Base-by-base conservation (phyloP, 2,888 invertebrate species). In the Ptilodon capucinus region DNA sequence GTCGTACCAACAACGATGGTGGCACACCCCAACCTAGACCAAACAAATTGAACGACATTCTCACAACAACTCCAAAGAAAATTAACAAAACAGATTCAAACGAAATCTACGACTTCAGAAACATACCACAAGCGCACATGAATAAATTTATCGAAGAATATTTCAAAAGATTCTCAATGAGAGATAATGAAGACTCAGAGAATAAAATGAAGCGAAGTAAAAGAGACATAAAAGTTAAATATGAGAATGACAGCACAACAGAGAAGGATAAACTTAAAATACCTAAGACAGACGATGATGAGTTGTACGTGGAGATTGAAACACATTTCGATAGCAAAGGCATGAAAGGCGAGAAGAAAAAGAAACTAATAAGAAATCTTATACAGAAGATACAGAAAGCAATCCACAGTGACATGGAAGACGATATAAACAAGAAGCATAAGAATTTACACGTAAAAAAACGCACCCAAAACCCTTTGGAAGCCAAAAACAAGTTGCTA, bases 251-350 rank as follows among this genome's bases (percentile, higher is more conserved):
- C 0, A 36, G 63, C 17, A 51, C 70, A n/a, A 45, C 59, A 21
- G 43, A 47, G 34, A 60, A 52, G 23, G 59, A 54, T 9, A 67
- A 49, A 50, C 40, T 44, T 44, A 74, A 72, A 62, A 42, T 9
- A 68, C 72, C 32, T 35, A 72, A 68, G 13, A 3, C 49, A 6
- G 72, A 77, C 11, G 84, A 86, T 0, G 87, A 89, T 43, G 86
- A 90, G 50, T 49, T 90, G 1, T 87, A 74, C 30, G 82, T 91
- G 1, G 89, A 90, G 79, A 90, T 91, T 2, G 87, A 91, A 79
- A 88, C 90, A 4, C 88, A 89, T 62, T 84, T 86, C 40, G 81
- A 87, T 45, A 80, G 83, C 32, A 85, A 84, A 66, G 84, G 86
- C 0, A 49, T 77, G 41, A 82, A 81, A 65, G 85, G 83, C 0